Conservation (phyloP, 2,797 vertebrate genomes). For the Acanthopagrus latus region DNA sequence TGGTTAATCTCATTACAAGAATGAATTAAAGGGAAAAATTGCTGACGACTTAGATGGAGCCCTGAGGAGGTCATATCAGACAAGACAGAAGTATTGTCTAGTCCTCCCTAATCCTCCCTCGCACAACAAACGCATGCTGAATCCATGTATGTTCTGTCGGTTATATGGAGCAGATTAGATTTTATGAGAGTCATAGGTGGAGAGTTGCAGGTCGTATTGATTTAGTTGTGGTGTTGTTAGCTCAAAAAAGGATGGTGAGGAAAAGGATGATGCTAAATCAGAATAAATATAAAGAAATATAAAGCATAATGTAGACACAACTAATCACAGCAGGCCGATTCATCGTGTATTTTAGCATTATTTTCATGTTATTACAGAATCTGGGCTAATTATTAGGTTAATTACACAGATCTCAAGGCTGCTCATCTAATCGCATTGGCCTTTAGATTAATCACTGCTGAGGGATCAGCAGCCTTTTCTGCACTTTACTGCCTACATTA, state of each 20-base stretch:
- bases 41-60: conserved; percentile 86
- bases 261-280: not conserved
- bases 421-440: conserved; percentile 55
- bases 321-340: not conserved
- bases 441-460: conserved; percentile 57
- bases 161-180: conserved; percentile 55
- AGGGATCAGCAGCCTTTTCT: conserved; percentile 52
- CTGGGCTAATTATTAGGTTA: conserved; percentile 52
- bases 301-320: not conserved
- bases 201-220: conserved; percentile 22
- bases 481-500: conserved; percentile 35
- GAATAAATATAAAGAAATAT: not conserved
- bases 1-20: conserved; percentile 87
- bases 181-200: conserved; percentile 26
- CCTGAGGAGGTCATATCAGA: conserved; percentile 86
- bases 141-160: conserved; percentile 55
- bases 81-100: conserved; percentile 84
- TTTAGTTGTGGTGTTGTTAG: conserved; percentile 15
- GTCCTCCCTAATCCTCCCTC: conserved; percentile 75
- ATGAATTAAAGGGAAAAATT: conserved; percentile 88
- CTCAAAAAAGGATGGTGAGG: conserved; percentile 3
- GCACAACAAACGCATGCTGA: conserved; percentile 57
- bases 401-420: conserved; percentile 58
- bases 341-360: not conserved
- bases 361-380: conserved; percentile 40